Conservation (phyloP, 2,113 vertebrate species). For the Scomber scombrus region DNA sequence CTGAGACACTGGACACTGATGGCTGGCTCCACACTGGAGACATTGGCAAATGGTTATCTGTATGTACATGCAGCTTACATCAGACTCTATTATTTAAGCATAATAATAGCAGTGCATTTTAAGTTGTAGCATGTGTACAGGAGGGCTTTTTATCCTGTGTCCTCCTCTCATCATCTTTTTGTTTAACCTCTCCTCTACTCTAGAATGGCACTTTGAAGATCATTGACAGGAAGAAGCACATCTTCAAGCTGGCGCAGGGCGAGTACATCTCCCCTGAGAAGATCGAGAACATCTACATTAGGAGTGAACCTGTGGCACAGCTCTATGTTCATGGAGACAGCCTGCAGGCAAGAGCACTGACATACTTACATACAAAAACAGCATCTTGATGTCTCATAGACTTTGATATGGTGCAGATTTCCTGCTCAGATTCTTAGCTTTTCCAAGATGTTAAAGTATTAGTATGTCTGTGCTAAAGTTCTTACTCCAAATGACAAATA, state of each 20-base stretch:
- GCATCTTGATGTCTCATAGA: background rate
- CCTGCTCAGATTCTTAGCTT: background rate
- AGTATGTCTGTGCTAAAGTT: background rate
- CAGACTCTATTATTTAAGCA: background rate
- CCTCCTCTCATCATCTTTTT: background rate
- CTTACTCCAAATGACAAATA: slow-evolving; percentile 1
- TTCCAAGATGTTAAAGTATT: background rate
- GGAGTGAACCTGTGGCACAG: slow-evolving; percentile 94
- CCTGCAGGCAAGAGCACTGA: slow-evolving; percentile 88
- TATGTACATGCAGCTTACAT: slow-evolving; percentile 72
- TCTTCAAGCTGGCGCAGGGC: slow-evolving; percentile 98
- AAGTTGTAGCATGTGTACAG: background rate
- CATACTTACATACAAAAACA: background rate
- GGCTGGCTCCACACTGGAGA: slow-evolving; percentile 98
- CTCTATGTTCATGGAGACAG: slow-evolving; percentile 96
- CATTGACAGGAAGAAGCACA: slow-evolving; percentile 98
- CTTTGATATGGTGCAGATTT: background rate
- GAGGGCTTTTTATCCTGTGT: background rate
- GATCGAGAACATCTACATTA: slow-evolving; percentile 98
- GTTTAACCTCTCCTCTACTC: slow-evolving; percentile 4
- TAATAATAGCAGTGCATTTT: background rate
- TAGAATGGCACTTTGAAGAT: slow-evolving; percentile 97
- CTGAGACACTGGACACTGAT: slow-evolving; percentile 91
- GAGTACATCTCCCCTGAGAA: slow-evolving; percentile 98
- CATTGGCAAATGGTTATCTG: slow-evolving; percentile 95